Evolutionary conservation across 2,797 vertebrate genomes (phyloP).

Genomic region (Pygocentrus nattereri): DNA sequence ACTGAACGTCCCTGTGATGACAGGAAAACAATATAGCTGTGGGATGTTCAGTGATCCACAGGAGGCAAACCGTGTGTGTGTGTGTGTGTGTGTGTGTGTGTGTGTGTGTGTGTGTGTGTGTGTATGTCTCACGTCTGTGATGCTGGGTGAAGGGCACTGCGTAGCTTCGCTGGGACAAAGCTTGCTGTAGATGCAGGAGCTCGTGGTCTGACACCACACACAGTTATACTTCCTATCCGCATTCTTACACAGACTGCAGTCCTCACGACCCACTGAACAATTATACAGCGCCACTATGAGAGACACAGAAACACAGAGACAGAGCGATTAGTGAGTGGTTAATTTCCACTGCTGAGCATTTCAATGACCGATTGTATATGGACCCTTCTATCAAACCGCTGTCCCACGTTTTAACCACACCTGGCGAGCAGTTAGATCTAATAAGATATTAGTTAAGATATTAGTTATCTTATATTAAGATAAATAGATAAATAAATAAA

Average conservation of each 20-base stretch:
- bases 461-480: too few species aligned
- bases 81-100: background rate
- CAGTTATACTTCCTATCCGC: conserved; percentile 81
- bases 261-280: conserved; percentile 89
- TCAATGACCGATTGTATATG: background rate
- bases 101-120: conserved; percentile 4
- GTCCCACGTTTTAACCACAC: too few species aligned
- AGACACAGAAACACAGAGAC: background rate
- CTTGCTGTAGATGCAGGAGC: conserved; percentile 81
- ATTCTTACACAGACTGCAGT: conserved; percentile 93
- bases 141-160: conserved; percentile 84
- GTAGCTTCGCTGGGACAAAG: conserved; percentile 72
- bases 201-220: conserved; percentile 84
- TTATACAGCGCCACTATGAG: conserved; percentile 91
- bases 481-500: too few species aligned
- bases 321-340: background rate
- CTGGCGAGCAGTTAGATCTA: too few species aligned
- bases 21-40: background rate
- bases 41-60: background rate
- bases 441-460: too few species aligned
- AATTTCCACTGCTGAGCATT: too few species aligned
- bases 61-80: background rate
- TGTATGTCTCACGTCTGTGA: conserved; percentile 81
- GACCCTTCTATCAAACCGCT: too few species aligned
- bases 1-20: background rate